Evolutionary conservation across 1,140 invertebrate genomes (phyloP), one percentile per base, ranked within the genome.

Genomic region (Ptiloglossa arizonensis): DNA sequence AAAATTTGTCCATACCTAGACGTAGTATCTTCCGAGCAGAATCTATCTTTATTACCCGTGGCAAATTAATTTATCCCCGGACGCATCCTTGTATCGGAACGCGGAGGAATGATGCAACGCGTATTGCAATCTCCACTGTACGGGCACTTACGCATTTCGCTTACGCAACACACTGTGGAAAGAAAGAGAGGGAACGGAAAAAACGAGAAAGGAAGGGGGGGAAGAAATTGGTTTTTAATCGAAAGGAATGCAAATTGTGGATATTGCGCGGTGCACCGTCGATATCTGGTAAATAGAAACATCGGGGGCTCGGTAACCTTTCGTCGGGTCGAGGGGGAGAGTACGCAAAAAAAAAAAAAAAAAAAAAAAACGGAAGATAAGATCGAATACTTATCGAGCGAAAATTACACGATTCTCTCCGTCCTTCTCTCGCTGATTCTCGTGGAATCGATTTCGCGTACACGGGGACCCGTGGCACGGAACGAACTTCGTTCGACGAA

Each of bases 161-260:
- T 75, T 75, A 50, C 64, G 64, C 41, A 76, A 76, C 44, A 13
- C n/a, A 15, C n/a, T 1, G n/a, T 29, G 17, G 17, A 8, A n/a
- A 19, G 8, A 19, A 52, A 50, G 27, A 24, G n/a, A n/a, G n/a
- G n/a, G n/a, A n/a, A n/a, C n/a, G n/a, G n/a, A n/a, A n/a, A n/a
- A n/a, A n/a, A n/a, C n/a, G n/a, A n/a, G n/a, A n/a, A n/a, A n/a
- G n/a, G n/a, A n/a, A n/a, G n/a, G n/a, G n/a, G n/a, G 64, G 59
- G 19, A 66, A 72, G 59, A 38, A 29, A 83, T 79, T 83, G 75
- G 35, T 83, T 83, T 83, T 82, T 75, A 69, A 82, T 82, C 50
- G 59, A 68, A 46, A 63, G 57, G 80, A 83, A 82, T 73, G 82
- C 75, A 59, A 83, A 82, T 70, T 48, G 67, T 44, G 52, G 13